phyloP scores from a whole-genome alignment of 2,888 invertebrate genomes.

The Drosophila anomalipes region DNA sequence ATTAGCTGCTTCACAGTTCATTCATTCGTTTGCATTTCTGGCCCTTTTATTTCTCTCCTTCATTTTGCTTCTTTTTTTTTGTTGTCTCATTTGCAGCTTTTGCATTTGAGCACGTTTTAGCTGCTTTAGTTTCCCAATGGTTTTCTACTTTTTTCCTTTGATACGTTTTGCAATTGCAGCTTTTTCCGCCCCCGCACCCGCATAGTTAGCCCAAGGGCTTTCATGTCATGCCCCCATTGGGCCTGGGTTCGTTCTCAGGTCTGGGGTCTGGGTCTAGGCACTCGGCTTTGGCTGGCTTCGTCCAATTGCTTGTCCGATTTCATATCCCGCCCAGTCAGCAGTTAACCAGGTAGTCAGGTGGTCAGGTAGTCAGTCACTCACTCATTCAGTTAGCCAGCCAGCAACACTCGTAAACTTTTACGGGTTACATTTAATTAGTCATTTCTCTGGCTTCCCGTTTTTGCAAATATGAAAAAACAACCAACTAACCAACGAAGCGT shows the following conservation, averaged over 20 bases:
- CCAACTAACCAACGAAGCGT: constrained; percentile 8
- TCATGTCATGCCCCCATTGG: constrained; percentile 60
- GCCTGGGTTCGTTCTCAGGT: constrained; percentile 11
- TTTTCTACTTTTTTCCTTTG: constrained; percentile 11
- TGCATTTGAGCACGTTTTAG: constrained; percentile 65
- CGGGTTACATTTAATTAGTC: constrained; percentile 77
- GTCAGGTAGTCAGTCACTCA: constrained; percentile 8
- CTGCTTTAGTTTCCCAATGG: constrained; percentile 24
- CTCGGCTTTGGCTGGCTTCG: constrained; percentile 58
- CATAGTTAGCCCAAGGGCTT: constrained; percentile 57
- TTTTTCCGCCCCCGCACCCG: constrained; percentile 5
- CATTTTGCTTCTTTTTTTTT: background rate
- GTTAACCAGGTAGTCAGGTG: constrained; percentile 15
- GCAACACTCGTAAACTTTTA: constrained; percentile 67
- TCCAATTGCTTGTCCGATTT: constrained; percentile 63
- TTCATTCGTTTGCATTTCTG: constrained; percentile 42
- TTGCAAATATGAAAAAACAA: constrained; percentile 34
- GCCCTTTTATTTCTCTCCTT: constrained; percentile 17
- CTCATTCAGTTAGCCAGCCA: constrained; percentile 42
- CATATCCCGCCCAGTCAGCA: constrained; percentile 53
- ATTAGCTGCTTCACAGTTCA: constrained; percentile 56
- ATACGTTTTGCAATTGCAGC: constrained; percentile 17
- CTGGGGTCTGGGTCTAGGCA: constrained; percentile 27
- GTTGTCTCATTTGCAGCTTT: constrained; percentile 46
- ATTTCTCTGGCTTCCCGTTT: constrained; percentile 72